Conservation (phyloP, 2,797 vertebrate genomes). For the Ispidina lecontei region DNA sequence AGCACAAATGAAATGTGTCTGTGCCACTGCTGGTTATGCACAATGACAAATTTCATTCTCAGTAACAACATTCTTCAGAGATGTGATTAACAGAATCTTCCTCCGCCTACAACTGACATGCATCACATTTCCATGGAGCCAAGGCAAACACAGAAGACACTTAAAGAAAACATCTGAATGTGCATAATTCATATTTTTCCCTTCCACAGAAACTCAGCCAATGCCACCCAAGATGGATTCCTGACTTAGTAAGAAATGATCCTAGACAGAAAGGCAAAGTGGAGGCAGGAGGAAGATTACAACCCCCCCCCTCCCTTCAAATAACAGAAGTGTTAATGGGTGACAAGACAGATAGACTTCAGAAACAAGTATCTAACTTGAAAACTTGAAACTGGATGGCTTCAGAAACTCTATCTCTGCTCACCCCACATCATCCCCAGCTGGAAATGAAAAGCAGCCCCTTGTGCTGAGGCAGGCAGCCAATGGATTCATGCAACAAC, state of each 20-base stretch:
- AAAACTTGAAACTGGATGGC: not conserved
- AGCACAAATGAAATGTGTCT: not conserved
- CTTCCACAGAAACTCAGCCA: not conserved
- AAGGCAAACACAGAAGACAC: conserved; percentile 14
- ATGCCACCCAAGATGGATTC: rapidly evolving
- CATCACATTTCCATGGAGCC: conserved; percentile 17
- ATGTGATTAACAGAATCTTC: conserved; percentile 14
- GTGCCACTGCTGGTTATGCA: not conserved
- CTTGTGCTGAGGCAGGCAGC: not conserved
- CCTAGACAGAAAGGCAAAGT: not conserved
- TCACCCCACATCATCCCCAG: not conserved
- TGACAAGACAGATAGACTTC: not conserved
- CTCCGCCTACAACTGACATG: not conserved
- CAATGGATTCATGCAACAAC: rapidly evolving
- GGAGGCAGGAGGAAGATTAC: not conserved
- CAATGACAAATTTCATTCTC: not conserved
- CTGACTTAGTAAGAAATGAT: not conserved
- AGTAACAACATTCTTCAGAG: conserved; percentile 5
- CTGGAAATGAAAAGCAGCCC: not conserved
- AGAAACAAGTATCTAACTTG: not conserved
- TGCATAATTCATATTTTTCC: not conserved
- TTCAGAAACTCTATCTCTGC: not conserved
- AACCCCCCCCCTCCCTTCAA: not conserved
- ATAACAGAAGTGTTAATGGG: not conserved
- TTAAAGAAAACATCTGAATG: not conserved